These are phyloP conservation scores for Uropsilus gracilis DNA, from an alignment of 2,113 vertebrate species.

Conservation along the genomic window DNA sequence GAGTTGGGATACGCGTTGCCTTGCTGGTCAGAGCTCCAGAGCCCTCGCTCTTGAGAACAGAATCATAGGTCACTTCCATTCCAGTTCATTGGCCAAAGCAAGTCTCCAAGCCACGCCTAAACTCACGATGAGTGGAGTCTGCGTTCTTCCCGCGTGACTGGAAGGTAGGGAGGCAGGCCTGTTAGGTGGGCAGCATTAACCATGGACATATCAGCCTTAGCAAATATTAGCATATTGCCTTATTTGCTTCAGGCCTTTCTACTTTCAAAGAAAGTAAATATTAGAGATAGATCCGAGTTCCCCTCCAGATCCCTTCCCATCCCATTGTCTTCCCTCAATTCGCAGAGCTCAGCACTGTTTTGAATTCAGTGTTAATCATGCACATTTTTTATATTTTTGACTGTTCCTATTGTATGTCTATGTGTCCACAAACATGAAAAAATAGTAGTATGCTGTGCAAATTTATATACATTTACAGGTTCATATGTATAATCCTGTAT, in stretches of 20 bases:
- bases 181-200: neutral
- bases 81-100: neutral
- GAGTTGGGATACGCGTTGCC: no score
- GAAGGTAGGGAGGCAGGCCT: neutral
- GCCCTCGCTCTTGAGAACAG: neutral
- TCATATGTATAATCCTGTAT: no score
- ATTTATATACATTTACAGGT: no score
- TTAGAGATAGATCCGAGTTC: neutral
- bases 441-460: neutral
- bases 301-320: neutral
- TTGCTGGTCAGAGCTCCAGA: neutral
- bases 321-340: neutral
- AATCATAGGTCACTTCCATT: neutral
- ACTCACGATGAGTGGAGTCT: neutral
- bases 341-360: conserved; percentile 14
- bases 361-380: neutral
- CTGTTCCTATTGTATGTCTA: neutral
- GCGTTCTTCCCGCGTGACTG: neutral
- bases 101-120: neutral
- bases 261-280: conserved; percentile 62
- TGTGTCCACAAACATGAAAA: neutral
- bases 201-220: neutral
- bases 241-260: conserved; percentile 42
- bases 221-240: conserved; percentile 49
- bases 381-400: neutral